A percentile compares a stretch with the other conserved stretches of the same genome.
These are phyloP conservation scores for Anas flavirostris DNA, from an alignment of 2,797 vertebrate species.

Conservation along the genomic window DNA sequence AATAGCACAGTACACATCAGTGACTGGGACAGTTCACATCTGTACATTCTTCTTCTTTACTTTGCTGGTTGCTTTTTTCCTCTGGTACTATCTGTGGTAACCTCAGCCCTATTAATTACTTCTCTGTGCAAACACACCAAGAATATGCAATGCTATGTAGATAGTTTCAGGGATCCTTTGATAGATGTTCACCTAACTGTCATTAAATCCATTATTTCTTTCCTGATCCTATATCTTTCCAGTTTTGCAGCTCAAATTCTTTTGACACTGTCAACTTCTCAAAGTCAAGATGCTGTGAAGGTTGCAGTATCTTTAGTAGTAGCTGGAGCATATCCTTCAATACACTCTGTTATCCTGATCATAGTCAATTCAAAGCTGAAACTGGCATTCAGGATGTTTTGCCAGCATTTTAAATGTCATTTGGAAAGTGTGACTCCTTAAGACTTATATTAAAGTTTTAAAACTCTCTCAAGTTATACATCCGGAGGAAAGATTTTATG, in stretches of 20 bases:
- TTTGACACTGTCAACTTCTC: not conserved
- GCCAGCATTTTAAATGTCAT: not conserved
- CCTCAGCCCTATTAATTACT: conserved; percentile 50
- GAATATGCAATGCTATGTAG: conserved; percentile 12
- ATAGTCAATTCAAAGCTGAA: conserved; percentile 57
- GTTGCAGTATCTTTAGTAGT: conserved; percentile 30
- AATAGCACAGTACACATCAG: conserved; percentile 16
- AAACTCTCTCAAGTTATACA: not conserved
- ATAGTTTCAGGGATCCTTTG: not conserved
- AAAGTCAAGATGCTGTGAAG: conserved; percentile 26
- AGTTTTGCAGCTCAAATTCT: conserved; percentile 56
- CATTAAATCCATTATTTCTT: conserved; percentile 68
- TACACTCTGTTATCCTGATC: conserved; percentile 66
- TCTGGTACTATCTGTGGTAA: conserved; percentile 43
- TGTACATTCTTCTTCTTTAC: conserved; percentile 50
- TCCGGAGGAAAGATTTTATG: not conserved
- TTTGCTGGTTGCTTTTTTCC: conserved; percentile 10
- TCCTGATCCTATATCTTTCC: conserved; percentile 57
- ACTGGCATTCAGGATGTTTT: not conserved
- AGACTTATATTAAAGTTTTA: not conserved
- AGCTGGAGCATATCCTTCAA: conserved; percentile 20
- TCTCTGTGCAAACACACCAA: conserved; percentile 64
- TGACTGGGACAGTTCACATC: not conserved
- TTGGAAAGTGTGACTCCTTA: not conserved
- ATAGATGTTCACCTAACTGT: conserved; percentile 50